Evolutionary conservation across 1,140 invertebrate species (phyloP).

Genomic region (Zaprionus kolodkinae): DNA sequence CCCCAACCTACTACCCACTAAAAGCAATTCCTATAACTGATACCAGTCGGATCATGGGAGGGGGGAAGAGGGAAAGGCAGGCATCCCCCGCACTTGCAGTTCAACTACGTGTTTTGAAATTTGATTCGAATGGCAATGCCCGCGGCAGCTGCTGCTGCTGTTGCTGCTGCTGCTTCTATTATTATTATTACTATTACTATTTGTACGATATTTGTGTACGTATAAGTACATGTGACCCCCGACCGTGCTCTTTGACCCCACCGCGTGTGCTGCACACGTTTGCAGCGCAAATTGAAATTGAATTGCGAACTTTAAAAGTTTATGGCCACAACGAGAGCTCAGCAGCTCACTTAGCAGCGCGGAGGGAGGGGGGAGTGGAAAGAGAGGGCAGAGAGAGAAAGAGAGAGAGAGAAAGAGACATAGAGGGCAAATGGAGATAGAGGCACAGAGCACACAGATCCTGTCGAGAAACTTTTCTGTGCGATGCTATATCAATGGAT

Average conservation of each 20-base stretch:
- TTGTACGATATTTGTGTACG: slow-evolving; percentile 53
- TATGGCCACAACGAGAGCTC: slow-evolving; percentile 62
- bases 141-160: slow-evolving; percentile 18
- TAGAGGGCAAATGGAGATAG: background rate
- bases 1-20: background rate
- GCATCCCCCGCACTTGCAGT: slow-evolving; percentile 13
- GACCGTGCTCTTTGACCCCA: background rate
- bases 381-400: background rate
- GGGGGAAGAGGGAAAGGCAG: background rate
- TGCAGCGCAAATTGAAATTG: slow-evolving; percentile 74
- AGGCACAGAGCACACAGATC: slow-evolving; percentile 22
- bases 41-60: background rate
- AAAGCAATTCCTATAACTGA: slow-evolving; percentile 34
- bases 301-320: slow-evolving; percentile 80
- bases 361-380: background rate
- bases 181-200: slow-evolving; percentile 60
- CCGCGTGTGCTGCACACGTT: slow-evolving; percentile 39
- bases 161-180: slow-evolving; percentile 20
- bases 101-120: slow-evolving; percentile 71
- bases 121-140: slow-evolving; percentile 52
- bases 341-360: slow-evolving; percentile 50
- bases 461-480: slow-evolving; percentile 49
- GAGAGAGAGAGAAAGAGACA: background rate
- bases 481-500: slow-evolving; percentile 30
- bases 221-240: slow-evolving; percentile 18